Conservation (phyloP, 2,888 invertebrate species). For the Nyleta sp. region DNA sequence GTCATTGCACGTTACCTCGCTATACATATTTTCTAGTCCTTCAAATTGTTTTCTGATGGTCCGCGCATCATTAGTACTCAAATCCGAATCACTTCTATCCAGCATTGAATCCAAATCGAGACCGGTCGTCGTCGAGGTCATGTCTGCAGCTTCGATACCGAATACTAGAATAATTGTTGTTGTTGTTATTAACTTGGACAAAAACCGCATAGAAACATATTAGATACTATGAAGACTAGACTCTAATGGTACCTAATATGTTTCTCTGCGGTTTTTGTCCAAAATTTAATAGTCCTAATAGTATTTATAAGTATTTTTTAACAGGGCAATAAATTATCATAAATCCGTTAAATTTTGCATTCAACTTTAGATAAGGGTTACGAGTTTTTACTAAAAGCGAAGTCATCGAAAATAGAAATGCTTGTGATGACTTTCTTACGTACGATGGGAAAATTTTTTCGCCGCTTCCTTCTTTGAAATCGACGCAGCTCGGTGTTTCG, state of each 20-base stretch:
- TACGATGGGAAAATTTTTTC: conserved; percentile 79
- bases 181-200: too few relatives aligned
- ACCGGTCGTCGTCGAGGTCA: conserved; percentile 91
- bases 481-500: conserved; percentile 78
- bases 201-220: too few relatives aligned
- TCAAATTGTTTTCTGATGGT: conserved; percentile 91
- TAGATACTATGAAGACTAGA: too few relatives aligned
- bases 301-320: too few relatives aligned
- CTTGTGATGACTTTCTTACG: conserved; percentile 61
- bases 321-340: too few relatives aligned
- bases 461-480: conserved; percentile 78
- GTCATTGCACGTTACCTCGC: conserved; percentile 88
- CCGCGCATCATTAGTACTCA: conserved; percentile 89
- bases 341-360: too few relatives aligned
- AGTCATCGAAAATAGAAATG: conserved; percentile 7
- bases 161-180: conserved; percentile 79
- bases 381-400: too few relatives aligned
- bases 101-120: conserved; percentile 91
- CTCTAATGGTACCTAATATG: too few relatives aligned
- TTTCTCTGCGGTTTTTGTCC: too few relatives aligned
- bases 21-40: conserved; percentile 94
- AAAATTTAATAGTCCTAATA: too few relatives aligned
- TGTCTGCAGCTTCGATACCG: conserved; percentile 88
- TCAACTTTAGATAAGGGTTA: too few relatives aligned
- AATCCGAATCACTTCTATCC: conserved; percentile 90